Evolutionary conservation across 2,113 vertebrate genomes (phyloP).

Genomic region (Anser cygnoides): DNA sequence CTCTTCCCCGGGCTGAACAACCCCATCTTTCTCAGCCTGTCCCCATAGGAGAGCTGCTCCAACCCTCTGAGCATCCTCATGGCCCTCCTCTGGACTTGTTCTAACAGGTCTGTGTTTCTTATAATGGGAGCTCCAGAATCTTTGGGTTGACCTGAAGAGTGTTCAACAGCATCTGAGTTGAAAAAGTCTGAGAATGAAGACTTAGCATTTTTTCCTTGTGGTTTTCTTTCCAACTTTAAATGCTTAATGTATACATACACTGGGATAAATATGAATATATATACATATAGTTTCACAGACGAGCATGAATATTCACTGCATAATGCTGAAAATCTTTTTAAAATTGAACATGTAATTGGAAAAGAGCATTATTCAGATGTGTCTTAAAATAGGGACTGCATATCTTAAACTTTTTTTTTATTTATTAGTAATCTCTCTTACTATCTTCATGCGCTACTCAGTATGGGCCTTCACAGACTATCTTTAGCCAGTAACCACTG

Average conservation of each 20-base stretch:
- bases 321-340: neutral
- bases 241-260: neutral
- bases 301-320: neutral
- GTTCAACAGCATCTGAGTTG: neutral
- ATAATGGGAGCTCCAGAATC: too few species aligned
- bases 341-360: neutral
- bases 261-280: neutral
- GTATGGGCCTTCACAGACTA: neutral
- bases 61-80: neutral
- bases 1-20: too few species aligned
- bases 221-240: neutral
- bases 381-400: neutral
- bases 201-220: neutral
- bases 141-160: neutral
- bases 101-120: too few species aligned
- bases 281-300: neutral
- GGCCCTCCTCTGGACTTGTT: neutral
- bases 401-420: neutral
- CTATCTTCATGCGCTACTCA: neutral
- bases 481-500: neutral
- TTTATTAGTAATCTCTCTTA: neutral
- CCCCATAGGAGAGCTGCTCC: neutral
- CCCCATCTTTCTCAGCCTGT: neutral
- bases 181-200: neutral
- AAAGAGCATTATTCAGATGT: neutral